Evolutionary conservation across 2,797 vertebrate species (phyloP).

Genomic region (Gallinago solitaria): DNA sequence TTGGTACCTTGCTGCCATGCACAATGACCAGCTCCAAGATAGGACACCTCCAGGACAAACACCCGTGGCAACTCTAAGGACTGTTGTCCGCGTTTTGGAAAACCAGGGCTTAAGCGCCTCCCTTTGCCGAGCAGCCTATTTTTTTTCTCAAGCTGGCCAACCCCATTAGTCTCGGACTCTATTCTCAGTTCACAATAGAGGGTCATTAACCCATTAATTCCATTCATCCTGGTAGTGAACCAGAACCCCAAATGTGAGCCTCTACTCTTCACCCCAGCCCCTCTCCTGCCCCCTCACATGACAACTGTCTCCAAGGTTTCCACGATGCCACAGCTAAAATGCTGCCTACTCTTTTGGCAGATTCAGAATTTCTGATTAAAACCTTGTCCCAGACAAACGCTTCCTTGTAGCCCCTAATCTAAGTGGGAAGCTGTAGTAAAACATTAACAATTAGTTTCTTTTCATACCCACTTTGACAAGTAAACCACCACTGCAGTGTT

Average conservation of each 20-base stretch:
- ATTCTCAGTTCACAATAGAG: not conserved
- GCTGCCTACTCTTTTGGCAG: not conserved
- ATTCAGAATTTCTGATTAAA: conserved; percentile 18
- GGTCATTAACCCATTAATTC: not conserved
- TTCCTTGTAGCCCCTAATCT: not conserved
- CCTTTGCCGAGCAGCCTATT: not conserved
- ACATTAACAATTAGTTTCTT: not conserved
- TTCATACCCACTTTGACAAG: not conserved
- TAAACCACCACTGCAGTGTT: not conserved
- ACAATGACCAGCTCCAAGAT: fast-evolving
- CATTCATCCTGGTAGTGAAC: not conserved
- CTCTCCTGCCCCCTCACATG: fast-evolving
- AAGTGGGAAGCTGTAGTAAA: not conserved
- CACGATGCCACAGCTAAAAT: not conserved
- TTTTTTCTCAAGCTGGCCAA: not conserved
- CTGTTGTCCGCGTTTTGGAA: not conserved
- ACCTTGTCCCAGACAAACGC: not conserved
- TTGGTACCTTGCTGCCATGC: fast-evolving
- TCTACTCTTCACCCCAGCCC: not conserved
- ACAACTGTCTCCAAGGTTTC: conserved; percentile 29
- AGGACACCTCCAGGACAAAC: not conserved
- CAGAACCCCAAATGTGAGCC: not conserved
- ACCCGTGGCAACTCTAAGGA: fast-evolving
- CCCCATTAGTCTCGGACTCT: not conserved
- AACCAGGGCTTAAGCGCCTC: not conserved